phyloP scores from a whole-genome alignment of 1,140 invertebrate genomes.

The Danaus plexippus region DNA sequence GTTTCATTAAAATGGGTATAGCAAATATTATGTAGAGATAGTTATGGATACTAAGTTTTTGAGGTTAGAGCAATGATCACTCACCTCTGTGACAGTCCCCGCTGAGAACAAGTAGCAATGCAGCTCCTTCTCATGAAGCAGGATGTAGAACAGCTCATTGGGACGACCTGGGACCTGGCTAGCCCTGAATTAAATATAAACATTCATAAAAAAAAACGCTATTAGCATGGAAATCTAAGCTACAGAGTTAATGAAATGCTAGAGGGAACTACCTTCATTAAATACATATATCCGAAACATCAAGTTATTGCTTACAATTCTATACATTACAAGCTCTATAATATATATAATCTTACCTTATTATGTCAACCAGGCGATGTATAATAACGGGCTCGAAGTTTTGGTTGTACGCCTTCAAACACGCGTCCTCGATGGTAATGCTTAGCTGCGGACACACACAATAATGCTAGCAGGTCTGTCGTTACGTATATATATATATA shows the following conservation, averaged over 20 bases:
- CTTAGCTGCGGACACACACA: slow-evolving; percentile 74
- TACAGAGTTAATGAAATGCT: too few species aligned
- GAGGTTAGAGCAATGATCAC: slow-evolving; percentile 22
- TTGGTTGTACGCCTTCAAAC: slow-evolving; percentile 74
- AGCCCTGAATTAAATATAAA: too few species aligned
- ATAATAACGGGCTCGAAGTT: slow-evolving; percentile 77
- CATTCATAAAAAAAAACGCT: slow-evolving; percentile 5
- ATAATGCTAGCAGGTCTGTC: too few species aligned
- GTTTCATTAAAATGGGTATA: background rate
- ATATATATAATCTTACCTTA: slow-evolving; percentile 40
- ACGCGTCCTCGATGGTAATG: slow-evolving; percentile 75
- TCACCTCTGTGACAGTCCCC: slow-evolving; percentile 74
- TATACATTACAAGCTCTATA: background rate
- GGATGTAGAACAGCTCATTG: slow-evolving; percentile 75
- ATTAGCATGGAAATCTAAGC: background rate
- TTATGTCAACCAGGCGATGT: slow-evolving; percentile 75
- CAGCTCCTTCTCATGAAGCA: slow-evolving; percentile 76
- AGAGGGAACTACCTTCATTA: too few species aligned
- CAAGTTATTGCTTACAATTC: background rate
- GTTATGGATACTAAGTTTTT: background rate
- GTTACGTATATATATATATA: too few species aligned
- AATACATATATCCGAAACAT: too few species aligned
- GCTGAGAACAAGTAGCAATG: slow-evolving; percentile 78
- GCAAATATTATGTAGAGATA: background rate
- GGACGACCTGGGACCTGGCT: slow-evolving; percentile 72